Evolutionary conservation across 2,888 invertebrate genomes (phyloP).

Genomic region (Dasysyrphus tricinctus): DNA sequence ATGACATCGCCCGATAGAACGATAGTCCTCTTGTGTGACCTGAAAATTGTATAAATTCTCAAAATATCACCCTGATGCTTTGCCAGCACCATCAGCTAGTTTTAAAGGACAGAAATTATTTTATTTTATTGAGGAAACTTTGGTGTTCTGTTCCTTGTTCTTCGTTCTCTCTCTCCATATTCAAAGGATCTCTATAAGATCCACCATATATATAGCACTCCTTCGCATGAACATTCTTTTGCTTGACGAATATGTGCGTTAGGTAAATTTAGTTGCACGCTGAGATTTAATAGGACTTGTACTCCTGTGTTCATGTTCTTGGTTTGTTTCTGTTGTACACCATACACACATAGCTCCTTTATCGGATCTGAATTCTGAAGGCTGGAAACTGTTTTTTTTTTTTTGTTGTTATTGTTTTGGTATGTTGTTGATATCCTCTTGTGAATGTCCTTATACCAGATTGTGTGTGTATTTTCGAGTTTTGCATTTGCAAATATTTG

Average conservation of each 20-base stretch:
- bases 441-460: background rate
- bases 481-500: conserved; percentile 65
- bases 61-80: conserved; percentile 29
- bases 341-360: background rate
- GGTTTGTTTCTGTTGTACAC: background rate
- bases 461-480: conserved; percentile 24
- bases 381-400: background rate
- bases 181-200: background rate
- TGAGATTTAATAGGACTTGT: conserved; percentile 43
- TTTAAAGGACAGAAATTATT: conserved; percentile 13
- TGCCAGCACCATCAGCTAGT: background rate
- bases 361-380: background rate
- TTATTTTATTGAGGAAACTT: conserved; percentile 5
- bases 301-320: background rate
- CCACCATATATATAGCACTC: background rate
- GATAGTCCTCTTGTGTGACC: conserved; percentile 19
- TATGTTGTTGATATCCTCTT: conserved; percentile 26
- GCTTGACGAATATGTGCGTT: background rate
- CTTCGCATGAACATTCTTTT: conserved; percentile 13
- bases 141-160: background rate
- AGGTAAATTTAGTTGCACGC: conserved; percentile 36
- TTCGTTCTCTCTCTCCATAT: too few species aligned
- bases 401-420: conserved; percentile 4
- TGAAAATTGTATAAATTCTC: conserved; percentile 51
- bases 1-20: conserved; percentile 5